Percentiles rank a stretch among this genome's conserved stretches.
These are phyloP conservation scores for Aquatica leii DNA, from an alignment of 2,888 invertebrate genomes.

Conservation along the genomic window DNA sequence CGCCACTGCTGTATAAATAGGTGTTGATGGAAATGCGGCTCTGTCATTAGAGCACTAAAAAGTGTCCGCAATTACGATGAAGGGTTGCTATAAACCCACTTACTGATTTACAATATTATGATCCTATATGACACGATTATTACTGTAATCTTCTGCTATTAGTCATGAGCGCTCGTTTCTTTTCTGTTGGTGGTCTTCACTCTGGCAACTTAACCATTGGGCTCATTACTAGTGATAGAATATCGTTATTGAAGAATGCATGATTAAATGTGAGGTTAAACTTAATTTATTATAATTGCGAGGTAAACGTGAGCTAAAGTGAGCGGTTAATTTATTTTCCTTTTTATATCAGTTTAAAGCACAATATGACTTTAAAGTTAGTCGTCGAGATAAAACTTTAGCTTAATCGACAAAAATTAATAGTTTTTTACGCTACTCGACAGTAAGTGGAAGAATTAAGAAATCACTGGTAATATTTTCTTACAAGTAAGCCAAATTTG, in stretches of 20 bases:
- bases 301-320: constrained; percentile 17
- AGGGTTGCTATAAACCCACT: constrained; percentile 49
- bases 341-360: constrained; percentile 8
- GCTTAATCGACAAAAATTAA: no score
- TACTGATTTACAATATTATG: constrained; percentile 45
- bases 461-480: no score
- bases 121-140: constrained; percentile 54
- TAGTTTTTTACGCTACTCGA: no score
- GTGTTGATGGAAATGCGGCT: constrained; percentile 50
- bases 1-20: constrained; percentile 50
- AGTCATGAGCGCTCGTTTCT: constrained; percentile 55
- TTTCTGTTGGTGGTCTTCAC: constrained; percentile 52
- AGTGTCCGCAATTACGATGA: constrained; percentile 55
- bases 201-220: constrained; percentile 19
- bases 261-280: constrained; percentile 26
- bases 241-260: constrained; percentile 23
- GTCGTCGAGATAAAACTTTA: background rate
- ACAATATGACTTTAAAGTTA: background rate
- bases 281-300: constrained; percentile 32
- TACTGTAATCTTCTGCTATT: constrained; percentile 57
- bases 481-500: background rate
- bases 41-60: constrained; percentile 52
- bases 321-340: constrained; percentile 21
- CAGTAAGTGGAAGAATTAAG: no score
- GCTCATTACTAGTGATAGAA: constrained; percentile 26